Evolutionary conservation across 1,140 invertebrate genomes (phyloP).

Genomic region (Drosophila santomea): DNA sequence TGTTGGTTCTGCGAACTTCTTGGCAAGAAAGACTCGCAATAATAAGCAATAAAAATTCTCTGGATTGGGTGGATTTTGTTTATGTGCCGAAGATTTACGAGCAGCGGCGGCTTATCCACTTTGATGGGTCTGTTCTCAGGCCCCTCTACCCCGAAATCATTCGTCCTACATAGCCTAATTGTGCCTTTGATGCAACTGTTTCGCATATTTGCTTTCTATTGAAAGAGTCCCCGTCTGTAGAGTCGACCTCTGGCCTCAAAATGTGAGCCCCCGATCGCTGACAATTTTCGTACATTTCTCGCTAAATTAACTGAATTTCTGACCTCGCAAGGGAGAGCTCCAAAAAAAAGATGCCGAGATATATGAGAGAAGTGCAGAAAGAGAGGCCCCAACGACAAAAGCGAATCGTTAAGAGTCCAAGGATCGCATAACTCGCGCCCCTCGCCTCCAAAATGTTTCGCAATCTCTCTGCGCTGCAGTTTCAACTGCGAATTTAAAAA

Average conservation of each 20-base stretch:
- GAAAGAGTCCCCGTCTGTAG: slow-evolving; percentile 30
- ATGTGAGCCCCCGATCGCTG: slow-evolving; percentile 46
- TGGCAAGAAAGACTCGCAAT: slow-evolving; percentile 53
- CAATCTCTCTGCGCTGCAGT: slow-evolving; percentile 22
- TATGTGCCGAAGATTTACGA: slow-evolving; percentile 72
- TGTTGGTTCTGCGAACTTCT: slow-evolving; percentile 55
- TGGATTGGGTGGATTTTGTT: slow-evolving; percentile 70
- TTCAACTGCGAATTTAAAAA: slow-evolving; percentile 73
- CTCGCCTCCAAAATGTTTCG: not conserved
- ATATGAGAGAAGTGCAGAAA: slow-evolving; percentile 17
- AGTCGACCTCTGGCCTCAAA: slow-evolving; percentile 58
- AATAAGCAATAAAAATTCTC: slow-evolving; percentile 82
- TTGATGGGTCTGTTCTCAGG: slow-evolving; percentile 50
- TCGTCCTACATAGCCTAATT: slow-evolving; percentile 58
- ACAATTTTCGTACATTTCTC: slow-evolving; percentile 82
- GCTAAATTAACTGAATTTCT: slow-evolving; percentile 83
- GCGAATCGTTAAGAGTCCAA: slow-evolving; percentile 80
- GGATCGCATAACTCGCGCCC: slow-evolving; percentile 78
- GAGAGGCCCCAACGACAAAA: slow-evolving; percentile 50
- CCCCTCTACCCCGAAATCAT: not conserved
- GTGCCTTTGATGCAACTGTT: slow-evolving; percentile 81
- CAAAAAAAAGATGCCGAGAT: slow-evolving; percentile 36
- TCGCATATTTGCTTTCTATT: slow-evolving; percentile 76
- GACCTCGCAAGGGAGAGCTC: slow-evolving; percentile 66
- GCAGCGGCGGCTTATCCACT: slow-evolving; percentile 69